Base-by-base conservation (phyloP, 2,888 invertebrate species). In the Pherbina coryleti region DNA sequence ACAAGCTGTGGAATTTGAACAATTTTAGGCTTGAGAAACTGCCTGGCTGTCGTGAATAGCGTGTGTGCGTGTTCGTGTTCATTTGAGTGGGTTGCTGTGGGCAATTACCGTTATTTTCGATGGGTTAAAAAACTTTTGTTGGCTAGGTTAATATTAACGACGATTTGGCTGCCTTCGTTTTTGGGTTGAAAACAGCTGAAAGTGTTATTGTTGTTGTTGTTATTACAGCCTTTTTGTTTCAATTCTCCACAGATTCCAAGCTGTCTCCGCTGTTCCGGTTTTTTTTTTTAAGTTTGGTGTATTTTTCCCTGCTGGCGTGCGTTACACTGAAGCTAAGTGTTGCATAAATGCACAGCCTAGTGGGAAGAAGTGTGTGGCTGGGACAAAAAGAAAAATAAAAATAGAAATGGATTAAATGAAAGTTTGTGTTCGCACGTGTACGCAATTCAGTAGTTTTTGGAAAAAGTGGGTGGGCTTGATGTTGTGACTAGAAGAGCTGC, bases 341-440 rank as follows among this genome's bases (percentile, higher is more conserved):
- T 44, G 44, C 44, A 11, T 44, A 44, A 44, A 44, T 44, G 2
- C 44, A 44, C 11, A 44, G 44, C 7, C 2, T 44, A 44, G 37
- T 8, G 8, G 8, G 44, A 11, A 44, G 44, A 44, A 44, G 14
- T 2, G 14, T 11, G 11, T 44, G 11, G 44, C 11, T 14, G 14
- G 44, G 11, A 8, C 9, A 4, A 44, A 1, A 44, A 44, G 5
- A 31, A 31, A 31, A 2, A 62, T 5, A 28, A 34, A 64, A 64
- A 31, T 31, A 1, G 3, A 44, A 34, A 66, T 31, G 17, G 8
- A 37, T 1, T 37, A 37, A 44, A 44, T 11, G 14, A 11, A 44
- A 1, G 44, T 71, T 77, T 69, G 70, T 4, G 34, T 75, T 55
- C 62, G 77, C 77, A 77, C 75, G 77, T 79, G 75, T 37, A 55